Conservation (phyloP, 2,888 invertebrate species). For the Leucoma salicis region DNA sequence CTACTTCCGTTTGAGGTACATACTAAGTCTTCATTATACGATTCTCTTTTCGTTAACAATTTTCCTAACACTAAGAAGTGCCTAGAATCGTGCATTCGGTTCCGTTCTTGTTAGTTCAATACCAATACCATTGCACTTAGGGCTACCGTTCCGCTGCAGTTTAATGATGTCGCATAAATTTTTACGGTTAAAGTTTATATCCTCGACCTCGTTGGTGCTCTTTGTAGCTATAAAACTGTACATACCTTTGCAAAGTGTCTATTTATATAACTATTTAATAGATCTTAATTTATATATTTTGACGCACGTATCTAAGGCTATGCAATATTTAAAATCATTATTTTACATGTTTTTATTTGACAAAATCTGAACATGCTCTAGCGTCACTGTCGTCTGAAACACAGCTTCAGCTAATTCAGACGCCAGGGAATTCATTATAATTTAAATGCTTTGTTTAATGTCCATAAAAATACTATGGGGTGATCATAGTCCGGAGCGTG, state of each 20-base stretch:
- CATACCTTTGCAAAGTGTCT: neutral
- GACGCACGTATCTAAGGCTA: too few relatives aligned
- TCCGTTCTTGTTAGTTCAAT: slow-evolving; percentile 64
- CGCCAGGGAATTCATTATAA: too few relatives aligned
- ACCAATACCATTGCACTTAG: slow-evolving; percentile 52
- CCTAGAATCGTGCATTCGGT: slow-evolving; percentile 50
- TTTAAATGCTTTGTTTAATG: too few relatives aligned
- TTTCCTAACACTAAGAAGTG: slow-evolving; percentile 30
- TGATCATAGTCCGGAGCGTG: too few relatives aligned
- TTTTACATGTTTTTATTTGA: too few relatives aligned
- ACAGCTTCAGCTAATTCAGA: too few relatives aligned
- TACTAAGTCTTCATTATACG: slow-evolving; percentile 27
- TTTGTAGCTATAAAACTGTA: slow-evolving; percentile 4
- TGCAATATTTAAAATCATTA: too few relatives aligned
- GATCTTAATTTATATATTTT: too few relatives aligned
- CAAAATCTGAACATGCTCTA: too few relatives aligned
- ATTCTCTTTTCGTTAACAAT: slow-evolving; percentile 30
- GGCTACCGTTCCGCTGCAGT: slow-evolving; percentile 25
- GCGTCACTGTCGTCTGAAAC: too few relatives aligned
- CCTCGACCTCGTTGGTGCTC: slow-evolving; percentile 7
- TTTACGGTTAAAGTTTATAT: slow-evolving; percentile 13
- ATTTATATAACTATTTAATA: neutral
- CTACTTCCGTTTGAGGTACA: slow-evolving; percentile 11
- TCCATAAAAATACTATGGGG: too few relatives aligned
- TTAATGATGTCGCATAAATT: slow-evolving; percentile 16